These are phyloP conservation scores for Neoascia interrupta DNA, from an alignment of 2,888 invertebrate genomes.

Conservation along the genomic window DNA sequence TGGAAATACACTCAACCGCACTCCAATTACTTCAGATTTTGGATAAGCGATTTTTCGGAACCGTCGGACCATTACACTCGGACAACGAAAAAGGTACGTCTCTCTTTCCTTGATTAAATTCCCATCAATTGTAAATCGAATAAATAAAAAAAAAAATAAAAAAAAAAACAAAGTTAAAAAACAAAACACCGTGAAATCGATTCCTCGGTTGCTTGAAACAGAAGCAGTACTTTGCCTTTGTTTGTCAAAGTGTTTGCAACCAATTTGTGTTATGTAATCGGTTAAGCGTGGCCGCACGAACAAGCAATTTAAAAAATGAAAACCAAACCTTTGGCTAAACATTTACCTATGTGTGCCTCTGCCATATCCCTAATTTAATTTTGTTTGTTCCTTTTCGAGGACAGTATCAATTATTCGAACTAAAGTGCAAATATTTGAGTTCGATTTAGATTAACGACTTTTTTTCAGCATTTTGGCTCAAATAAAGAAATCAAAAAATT, in stretches of 20 bases:
- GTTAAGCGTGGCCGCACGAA: slow-evolving; percentile 1
- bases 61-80: slow-evolving; percentile 85
- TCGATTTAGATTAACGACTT: too few species aligned
- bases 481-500: too few species aligned
- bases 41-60: slow-evolving; percentile 97
- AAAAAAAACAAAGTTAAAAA: slow-evolving; percentile 4
- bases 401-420: slow-evolving; percentile 16
- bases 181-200: slow-evolving; percentile 36
- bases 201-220: slow-evolving; percentile 5
- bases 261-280: slow-evolving; percentile 35
- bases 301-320: slow-evolving; percentile 45
- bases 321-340: slow-evolving; percentile 22
- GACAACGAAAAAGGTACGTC: slow-evolving; percentile 88
- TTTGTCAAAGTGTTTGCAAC: slow-evolving; percentile 32
- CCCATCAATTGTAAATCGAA: slow-evolving; percentile 34
- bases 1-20: slow-evolving; percentile 95
- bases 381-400: slow-evolving; percentile 6
- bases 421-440: slow-evolving; percentile 19
- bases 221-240: slow-evolving; percentile 28
- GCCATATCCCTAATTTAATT: slow-evolving; percentile 17
- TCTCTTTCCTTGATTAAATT: slow-evolving; percentile 46
- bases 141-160: slow-evolving; percentile 15
- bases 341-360: slow-evolving; percentile 17
- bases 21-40: slow-evolving; percentile 94
- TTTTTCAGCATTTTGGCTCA: too few species aligned